Evolutionary conservation across 2,797 vertebrate genomes (phyloP), one percentile per base, ranked within the genome.

Genomic region (Etheostoma nigrum): DNA sequence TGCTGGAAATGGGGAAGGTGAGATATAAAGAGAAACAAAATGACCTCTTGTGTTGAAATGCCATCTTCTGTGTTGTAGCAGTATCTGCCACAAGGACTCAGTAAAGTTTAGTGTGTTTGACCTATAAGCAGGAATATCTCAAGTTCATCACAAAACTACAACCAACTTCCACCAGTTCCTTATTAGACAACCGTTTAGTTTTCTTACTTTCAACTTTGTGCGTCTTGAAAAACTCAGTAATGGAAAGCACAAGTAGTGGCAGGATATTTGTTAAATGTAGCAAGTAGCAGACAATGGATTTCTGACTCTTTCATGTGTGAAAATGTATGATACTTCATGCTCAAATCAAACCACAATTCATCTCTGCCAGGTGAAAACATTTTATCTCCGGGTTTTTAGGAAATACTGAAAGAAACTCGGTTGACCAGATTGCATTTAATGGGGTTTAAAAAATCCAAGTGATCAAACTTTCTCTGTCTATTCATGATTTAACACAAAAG

Each of bases 71-170:
- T 61, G 57, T 70, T 62, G 66, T 48, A 51, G 36, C 21, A 0
- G 18, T 62, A 33, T 60, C 27, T 65, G 67, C 62, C 23, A 82
- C 63, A 0, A 58, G 57, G 42, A 49, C 67, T 42, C 30, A 60
- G 69, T 62, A 62, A 77, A 74, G 75, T 75, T 72, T 55, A 48
- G 55, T 21, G 59, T 15, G 75, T 11, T n/a, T 76, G 78, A 85
- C 83, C 77, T 82, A 79, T 67, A 65, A 76, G 71, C 61, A 2
- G 53, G 21, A 45, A 36, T 60, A 52, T 60, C 63, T 61, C 27
- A 53, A 69, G 52, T 81, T 77, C 78, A 64, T 54, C 69, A 55
- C 49, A 84, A 82, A 78, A 40, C 36, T 60, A 59, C 3, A 16
- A 62, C 16, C n/a, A 42, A 53, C 55, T 53, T 19, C 40, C 4